phyloP scores from a whole-genome alignment of 2,888 invertebrate species.

The Cataglyphis altisquamis region DNA sequence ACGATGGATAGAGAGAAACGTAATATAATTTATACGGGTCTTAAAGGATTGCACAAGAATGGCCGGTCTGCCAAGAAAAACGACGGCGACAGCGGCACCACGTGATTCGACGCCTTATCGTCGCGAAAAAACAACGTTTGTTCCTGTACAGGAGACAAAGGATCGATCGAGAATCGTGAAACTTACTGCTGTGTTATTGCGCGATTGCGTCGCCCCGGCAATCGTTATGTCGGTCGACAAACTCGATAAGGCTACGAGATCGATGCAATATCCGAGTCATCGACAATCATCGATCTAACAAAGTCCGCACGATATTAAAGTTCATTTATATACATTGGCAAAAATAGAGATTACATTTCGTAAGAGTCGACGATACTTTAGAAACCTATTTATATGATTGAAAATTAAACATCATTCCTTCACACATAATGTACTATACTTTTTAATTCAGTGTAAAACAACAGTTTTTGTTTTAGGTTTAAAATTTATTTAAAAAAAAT shows the following conservation, averaged over 20 bases:
- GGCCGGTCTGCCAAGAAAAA: constrained; percentile 59
- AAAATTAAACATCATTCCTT: background rate
- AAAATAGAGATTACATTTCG: background rate
- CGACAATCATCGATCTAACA: background rate
- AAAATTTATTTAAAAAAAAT: background rate
- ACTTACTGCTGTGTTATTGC: constrained; percentile 55
- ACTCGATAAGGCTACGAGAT: constrained; percentile 60
- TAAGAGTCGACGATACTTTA: background rate
- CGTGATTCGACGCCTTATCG: constrained; percentile 79
- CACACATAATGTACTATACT: background rate
- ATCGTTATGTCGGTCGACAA: constrained; percentile 47
- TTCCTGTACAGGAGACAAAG: constrained; percentile 72
- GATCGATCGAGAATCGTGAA: constrained; percentile 69
- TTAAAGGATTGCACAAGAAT: constrained; percentile 79
- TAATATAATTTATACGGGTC: constrained; percentile 78
- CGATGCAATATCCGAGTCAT: constrained; percentile 23
- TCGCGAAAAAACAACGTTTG: constrained; percentile 57
- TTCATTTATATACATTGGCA: background rate
- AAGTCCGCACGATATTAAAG: background rate
- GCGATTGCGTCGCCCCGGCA: constrained; percentile 57
- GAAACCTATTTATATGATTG: background rate
- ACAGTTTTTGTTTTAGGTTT: background rate
- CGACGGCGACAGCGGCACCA: constrained; percentile 64
- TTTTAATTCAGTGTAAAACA: background rate
- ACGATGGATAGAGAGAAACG: constrained; percentile 48